phyloP scores from a whole-genome alignment of 1,140 invertebrate genomes.

The Drosophila nasuta region DNA sequence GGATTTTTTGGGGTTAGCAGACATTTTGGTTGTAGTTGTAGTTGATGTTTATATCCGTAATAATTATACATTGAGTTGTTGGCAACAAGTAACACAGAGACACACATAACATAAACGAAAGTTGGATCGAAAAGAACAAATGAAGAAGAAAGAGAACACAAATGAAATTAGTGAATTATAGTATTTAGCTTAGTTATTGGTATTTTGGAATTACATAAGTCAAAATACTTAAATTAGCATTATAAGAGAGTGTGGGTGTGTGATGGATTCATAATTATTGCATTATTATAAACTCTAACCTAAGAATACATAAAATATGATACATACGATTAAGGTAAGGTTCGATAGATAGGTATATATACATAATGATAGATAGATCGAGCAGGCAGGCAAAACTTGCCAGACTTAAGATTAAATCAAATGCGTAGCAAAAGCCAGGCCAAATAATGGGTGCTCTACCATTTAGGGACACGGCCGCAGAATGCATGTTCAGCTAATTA shows the following conservation, averaged over 20 bases:
- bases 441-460: conserved; percentile 15
- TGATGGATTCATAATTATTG: neutral
- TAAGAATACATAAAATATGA: conserved; percentile 22
- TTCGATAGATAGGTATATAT: neutral
- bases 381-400: neutral
- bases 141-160: conserved; percentile 72
- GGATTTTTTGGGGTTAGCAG: conserved; percentile 57
- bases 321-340: conserved; percentile 3
- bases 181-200: conserved; percentile 8
- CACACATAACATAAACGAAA: conserved; percentile 62
- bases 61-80: conserved; percentile 22
- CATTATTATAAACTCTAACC: conserved; percentile 3
- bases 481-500: conserved; percentile 75
- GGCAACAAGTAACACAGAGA: conserved; percentile 49
- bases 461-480: conserved; percentile 10
- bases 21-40: conserved; percentile 50
- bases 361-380: neutral
- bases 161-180: conserved; percentile 73
- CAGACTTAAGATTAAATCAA: conserved; percentile 49
- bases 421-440: conserved; percentile 39
- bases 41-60: conserved; percentile 26
- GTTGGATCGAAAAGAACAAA: conserved; percentile 53
- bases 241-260: neutral
- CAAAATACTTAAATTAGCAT: conserved; percentile 21
- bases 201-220: conserved; percentile 9